phyloP scores from a whole-genome alignment of 2,888 invertebrate genomes.

The Deroplatys truncata region DNA sequence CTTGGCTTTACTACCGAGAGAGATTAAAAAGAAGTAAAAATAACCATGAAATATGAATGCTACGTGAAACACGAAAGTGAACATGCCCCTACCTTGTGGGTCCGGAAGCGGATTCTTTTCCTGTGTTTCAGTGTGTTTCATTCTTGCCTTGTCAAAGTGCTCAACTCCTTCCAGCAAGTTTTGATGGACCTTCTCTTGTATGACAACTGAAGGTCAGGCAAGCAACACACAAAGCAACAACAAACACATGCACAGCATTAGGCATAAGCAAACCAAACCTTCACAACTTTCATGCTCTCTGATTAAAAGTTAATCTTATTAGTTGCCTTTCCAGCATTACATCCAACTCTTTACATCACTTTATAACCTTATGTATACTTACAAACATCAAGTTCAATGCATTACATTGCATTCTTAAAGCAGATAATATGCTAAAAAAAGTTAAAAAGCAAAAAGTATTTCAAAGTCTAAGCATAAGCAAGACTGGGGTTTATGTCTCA shows the following conservation, averaged over 20 bases:
- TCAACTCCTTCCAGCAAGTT: constrained; percentile 68
- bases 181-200: constrained; percentile 68
- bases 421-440: no score
- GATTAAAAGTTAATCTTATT: not conserved
- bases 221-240: constrained; percentile 26
- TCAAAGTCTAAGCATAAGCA: no score
- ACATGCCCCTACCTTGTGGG: constrained; percentile 56
- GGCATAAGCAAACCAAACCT: not conserved
- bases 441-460: no score
- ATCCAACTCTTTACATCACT: no score
- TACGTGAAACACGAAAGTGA: not conserved
- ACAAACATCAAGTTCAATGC: not conserved
- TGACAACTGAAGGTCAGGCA: constrained; percentile 53
- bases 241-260: constrained; percentile 3
- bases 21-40: no score
- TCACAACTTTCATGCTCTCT: not conserved
- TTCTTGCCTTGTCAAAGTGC: constrained; percentile 65
- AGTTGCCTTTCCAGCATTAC: not conserved
- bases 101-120: constrained; percentile 74
- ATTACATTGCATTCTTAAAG: not conserved
- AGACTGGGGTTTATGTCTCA: no score
- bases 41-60: no score
- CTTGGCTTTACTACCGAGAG: no score
- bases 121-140: constrained; percentile 68
- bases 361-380: not conserved